phyloP scores from a whole-genome alignment of 1,140 invertebrate genomes.

The Nasonia longicornis region DNA sequence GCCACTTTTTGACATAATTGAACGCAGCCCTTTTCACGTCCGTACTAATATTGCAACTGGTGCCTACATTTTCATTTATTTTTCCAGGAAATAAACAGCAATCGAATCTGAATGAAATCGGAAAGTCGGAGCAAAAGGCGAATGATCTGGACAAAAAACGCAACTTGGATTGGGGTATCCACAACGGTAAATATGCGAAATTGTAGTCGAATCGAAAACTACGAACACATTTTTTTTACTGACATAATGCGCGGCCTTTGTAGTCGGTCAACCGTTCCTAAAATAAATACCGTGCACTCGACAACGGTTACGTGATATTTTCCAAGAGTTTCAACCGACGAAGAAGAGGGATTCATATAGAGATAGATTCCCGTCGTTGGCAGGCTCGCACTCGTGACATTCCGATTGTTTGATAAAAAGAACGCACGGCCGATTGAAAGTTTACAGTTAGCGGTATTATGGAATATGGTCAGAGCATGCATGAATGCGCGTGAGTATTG shows the following conservation, averaged over 20 bases:
- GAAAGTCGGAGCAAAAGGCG: slow-evolving; percentile 79
- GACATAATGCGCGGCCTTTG: too few relatives aligned
- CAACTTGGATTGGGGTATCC: slow-evolving; percentile 60
- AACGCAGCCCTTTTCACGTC: too few relatives aligned
- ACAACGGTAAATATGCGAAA: slow-evolving; percentile 56
- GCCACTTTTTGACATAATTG: too few relatives aligned
- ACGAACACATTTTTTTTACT: too few relatives aligned
- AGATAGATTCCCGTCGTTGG: not conserved
- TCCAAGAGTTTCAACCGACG: not conserved
- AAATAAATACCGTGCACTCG: not conserved
- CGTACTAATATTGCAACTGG: not conserved
- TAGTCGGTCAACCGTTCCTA: too few relatives aligned
- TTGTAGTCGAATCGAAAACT: too few relatives aligned
- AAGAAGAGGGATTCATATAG: not conserved
- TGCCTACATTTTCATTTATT: slow-evolving; percentile 6
- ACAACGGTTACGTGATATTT: not conserved
- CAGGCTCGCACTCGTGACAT: not conserved
- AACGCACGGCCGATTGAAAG: not conserved
- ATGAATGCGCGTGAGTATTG: not conserved
- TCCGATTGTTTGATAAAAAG: slow-evolving; percentile 37
- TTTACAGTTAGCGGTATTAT: not conserved
- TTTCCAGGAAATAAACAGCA: slow-evolving; percentile 74
- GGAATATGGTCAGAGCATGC: not conserved
- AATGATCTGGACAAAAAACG: slow-evolving; percentile 60
- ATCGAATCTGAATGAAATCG: slow-evolving; percentile 78